Base-by-base conservation (phyloP, 2,888 invertebrate species). In the Andrena dorsata region DNA sequence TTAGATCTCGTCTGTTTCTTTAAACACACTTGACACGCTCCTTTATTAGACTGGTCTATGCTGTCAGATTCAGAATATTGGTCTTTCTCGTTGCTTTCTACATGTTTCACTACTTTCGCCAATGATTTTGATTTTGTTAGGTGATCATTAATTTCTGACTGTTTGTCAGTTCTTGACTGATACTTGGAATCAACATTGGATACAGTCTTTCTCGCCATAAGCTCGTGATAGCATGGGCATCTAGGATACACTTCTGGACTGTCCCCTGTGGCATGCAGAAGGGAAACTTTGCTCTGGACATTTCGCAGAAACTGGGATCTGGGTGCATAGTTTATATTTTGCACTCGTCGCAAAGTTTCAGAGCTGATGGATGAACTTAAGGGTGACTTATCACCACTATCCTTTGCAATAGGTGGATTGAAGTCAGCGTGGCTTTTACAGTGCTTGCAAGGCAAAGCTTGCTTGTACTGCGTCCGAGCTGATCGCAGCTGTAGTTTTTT, bases 271-370 rank as follows among this genome's bases (percentile, higher is more conserved):
- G 20, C 5, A 4, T 65, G 72, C 23, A 87, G n/a, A 0, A 83
- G 26, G 2, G 82, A 86, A 3, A 85, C 71, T 78, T 88, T 90
- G 30, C 69, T 83, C 20, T 88, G 90, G 10, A 89, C 91, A 80
- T 85, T 87, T 23, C 88, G 89, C 1, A 93, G 85, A 63, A 93
- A 93, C 80, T 92, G 89, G 0, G 93, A 93, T 61, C 80, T 91
- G 4, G 93, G 93, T 3, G 87, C 75, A 16, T 92, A 93, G 58
- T 89, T 84, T 28, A 92, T 91, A 20, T 77, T 87, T 7, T 88
- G 86, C 8, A 92, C 85, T 83, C 89, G 89, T 32, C 80, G 86
- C 13, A 90, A 61, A 0, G 91, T 92, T 56, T 92, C 90, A 1
- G 80, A 84, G 35, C 90, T 91, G 6, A 91, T 78, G 2, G 90